Conservation (phyloP, 2,888 invertebrate species). For the Rutpela maculata region DNA sequence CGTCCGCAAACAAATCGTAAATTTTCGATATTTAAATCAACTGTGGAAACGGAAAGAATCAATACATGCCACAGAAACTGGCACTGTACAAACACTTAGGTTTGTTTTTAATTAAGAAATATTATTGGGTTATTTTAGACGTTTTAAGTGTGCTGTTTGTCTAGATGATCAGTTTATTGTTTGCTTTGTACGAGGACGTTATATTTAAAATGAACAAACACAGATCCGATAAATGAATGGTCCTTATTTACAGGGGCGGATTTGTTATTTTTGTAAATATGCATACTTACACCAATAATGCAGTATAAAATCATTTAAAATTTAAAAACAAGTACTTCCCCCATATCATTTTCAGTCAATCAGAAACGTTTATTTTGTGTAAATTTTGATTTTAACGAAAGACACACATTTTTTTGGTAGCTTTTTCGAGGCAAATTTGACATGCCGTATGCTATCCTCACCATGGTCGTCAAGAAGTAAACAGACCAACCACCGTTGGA, state of each 20-base stretch:
- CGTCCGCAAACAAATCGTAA: constrained; percentile 11
- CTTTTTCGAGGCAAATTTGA: too few species aligned
- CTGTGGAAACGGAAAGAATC: constrained; percentile 29
- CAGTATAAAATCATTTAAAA: too few species aligned
- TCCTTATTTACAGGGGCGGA: neutral
- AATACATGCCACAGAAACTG: constrained; percentile 21
- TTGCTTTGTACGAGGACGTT: constrained; percentile 29
- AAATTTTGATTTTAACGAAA: too few species aligned
- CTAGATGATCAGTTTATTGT: constrained; percentile 34
- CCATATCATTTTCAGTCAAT: too few species aligned
- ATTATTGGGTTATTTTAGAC: constrained; percentile 52
- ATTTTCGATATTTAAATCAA: constrained; percentile 21
- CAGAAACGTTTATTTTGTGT: too few species aligned
- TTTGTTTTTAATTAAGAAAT: constrained; percentile 59
- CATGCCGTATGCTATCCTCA: too few species aligned
- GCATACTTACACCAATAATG: too few species aligned
- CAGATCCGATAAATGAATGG: constrained; percentile 8
- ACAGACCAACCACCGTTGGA: too few species aligned
- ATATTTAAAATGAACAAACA: constrained; percentile 21
- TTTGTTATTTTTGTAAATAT: neutral
- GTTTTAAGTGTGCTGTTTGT: constrained; percentile 43
- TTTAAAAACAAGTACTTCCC: too few species aligned
- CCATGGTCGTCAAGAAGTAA: too few species aligned
- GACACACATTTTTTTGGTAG: too few species aligned
- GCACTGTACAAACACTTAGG: constrained; percentile 49